These are phyloP conservation scores for Amphimedon queenslandica DNA, from an alignment of 37 sponge, comb jelly and placozoan species.

Conservation along the genomic window DNA sequence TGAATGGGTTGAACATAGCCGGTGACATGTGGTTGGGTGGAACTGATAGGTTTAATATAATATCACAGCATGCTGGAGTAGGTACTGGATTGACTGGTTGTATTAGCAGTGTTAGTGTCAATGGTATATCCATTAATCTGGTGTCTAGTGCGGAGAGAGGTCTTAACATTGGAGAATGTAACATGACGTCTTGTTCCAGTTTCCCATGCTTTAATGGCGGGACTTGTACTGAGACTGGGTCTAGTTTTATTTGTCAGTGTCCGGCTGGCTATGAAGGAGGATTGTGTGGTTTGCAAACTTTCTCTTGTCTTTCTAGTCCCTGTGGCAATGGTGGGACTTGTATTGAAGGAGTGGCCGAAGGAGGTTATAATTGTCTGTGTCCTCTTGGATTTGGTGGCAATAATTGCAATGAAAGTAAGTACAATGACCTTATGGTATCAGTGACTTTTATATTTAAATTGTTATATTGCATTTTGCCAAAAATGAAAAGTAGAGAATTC, in stretches of 20 bases:
- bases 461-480: too few species aligned
- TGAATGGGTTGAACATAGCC: slow-evolving; percentile 12
- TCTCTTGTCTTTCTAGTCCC: slow-evolving; percentile 7
- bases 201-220: slow-evolving; percentile 49
- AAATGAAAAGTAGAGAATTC: too few species aligned
- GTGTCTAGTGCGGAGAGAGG: slow-evolving; percentile 36
- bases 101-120: slow-evolving; percentile 11
- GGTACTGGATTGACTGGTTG: slow-evolving; percentile 31
- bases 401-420: slow-evolving; percentile 40
- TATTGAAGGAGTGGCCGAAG: not conserved
- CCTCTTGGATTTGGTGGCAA: slow-evolving; percentile 26
- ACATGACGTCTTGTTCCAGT: slow-evolving; percentile 10
- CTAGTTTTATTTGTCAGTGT: slow-evolving; percentile 40
- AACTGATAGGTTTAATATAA: slow-evolving; percentile 5
- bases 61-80: slow-evolving; percentile 20
- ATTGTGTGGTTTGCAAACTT: slow-evolving; percentile 12
- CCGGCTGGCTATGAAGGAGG: slow-evolving; percentile 23
- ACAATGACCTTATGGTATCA: not conserved
- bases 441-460: too few species aligned
- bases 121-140: slow-evolving; percentile 11
- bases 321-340: slow-evolving; percentile 39
- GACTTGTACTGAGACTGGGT: slow-evolving; percentile 17
- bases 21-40: slow-evolving; percentile 52
- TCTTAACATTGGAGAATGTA: slow-evolving; percentile 26
- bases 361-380: slow-evolving; percentile 26